Conservation (phyloP, 2,113 vertebrate genomes). For the Brachypteracias leptosomus region DNA sequence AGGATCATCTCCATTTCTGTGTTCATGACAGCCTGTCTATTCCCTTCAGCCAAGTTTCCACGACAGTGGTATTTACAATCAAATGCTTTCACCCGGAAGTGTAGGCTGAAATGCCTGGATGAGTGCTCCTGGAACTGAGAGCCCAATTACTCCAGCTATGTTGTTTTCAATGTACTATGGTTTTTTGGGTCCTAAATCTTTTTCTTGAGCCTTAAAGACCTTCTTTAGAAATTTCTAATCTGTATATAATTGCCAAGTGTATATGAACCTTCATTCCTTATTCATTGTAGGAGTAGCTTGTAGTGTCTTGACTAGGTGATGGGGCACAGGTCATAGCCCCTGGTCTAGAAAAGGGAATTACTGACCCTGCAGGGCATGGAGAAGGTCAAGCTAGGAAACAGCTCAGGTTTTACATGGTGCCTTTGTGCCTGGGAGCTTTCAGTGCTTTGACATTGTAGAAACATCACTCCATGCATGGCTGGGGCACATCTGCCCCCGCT, state of each 20-base stretch:
- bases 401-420: rapidly evolving
- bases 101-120: background rate
- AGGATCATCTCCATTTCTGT: background rate
- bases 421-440: background rate
- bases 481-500: background rate
- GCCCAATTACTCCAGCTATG: background rate
- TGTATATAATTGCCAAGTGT: background rate
- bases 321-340: background rate
- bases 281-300: background rate
- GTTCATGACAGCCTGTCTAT: background rate
- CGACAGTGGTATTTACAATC: background rate
- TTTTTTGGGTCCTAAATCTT: background rate
- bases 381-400: background rate
- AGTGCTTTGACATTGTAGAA: background rate
- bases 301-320: background rate
- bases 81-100: background rate
- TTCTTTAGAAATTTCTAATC: background rate
- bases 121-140: background rate
- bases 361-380: background rate
- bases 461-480: background rate
- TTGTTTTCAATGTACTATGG: background rate
- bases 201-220: background rate
- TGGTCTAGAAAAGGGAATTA: background rate
- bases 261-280: background rate
- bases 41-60: constrained; percentile 40